phyloP scores from a whole-genome alignment of 35 echinoderm and acorn worm species.

The Diadema setosum region DNA sequence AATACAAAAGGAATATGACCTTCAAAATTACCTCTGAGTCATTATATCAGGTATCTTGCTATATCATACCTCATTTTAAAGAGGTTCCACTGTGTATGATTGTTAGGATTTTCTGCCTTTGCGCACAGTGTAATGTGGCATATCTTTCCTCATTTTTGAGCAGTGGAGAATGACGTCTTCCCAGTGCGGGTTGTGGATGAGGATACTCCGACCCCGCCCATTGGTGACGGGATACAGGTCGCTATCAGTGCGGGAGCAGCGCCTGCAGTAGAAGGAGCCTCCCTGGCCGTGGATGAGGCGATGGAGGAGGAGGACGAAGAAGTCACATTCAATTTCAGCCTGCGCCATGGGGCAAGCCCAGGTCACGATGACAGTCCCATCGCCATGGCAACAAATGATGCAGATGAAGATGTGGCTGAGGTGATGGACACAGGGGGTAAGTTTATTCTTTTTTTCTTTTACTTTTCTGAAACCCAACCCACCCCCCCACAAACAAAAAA shows the following conservation, averaged over 20 bases:
- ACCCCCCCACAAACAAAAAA: background rate
- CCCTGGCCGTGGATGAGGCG: background rate
- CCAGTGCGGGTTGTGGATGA: background rate
- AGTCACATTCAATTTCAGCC: conserved; percentile 61
- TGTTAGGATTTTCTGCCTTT: too few species aligned
- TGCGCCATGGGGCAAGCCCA: background rate
- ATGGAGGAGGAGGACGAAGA: conserved; percentile 48
- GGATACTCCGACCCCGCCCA: background rate
- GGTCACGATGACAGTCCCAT: background rate
- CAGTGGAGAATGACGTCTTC: too few species aligned
- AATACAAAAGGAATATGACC: too few species aligned
- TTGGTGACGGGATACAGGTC: background rate
- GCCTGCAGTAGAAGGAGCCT: background rate
- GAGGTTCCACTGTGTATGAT: too few species aligned
- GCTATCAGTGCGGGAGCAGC: too few species aligned
- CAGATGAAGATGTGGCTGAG: conserved; percentile 3
- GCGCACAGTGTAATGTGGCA: too few species aligned
- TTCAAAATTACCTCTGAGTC: too few species aligned
- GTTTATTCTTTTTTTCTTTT: background rate
- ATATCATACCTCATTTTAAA: too few species aligned
- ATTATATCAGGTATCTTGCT: too few species aligned
- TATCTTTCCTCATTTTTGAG: too few species aligned
- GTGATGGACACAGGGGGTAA: conserved; percentile 1
- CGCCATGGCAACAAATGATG: background rate
- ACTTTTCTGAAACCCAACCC: background rate